Evolutionary conservation across 1,140 invertebrate species (phyloP).

Genomic region (Drosophila albomicans): DNA sequence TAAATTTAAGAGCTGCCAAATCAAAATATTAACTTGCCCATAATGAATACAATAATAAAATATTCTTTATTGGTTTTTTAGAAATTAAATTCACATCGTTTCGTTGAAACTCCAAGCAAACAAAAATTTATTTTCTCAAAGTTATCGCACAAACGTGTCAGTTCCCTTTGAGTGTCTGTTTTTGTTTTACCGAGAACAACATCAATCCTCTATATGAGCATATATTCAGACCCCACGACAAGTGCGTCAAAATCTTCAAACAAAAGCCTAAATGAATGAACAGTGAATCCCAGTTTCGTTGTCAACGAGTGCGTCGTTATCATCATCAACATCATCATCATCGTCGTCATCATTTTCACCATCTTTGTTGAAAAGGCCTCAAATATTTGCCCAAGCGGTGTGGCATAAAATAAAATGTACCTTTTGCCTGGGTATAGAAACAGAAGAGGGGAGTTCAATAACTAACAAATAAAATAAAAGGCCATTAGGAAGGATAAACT

Average conservation of each 20-base stretch:
- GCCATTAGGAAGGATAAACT: not conserved
- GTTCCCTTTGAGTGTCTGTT: not conserved
- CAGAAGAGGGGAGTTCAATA: conserved; percentile 9
- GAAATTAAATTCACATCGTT: conserved; percentile 3
- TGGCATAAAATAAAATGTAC: conserved; percentile 47
- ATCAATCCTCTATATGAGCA: not conserved
- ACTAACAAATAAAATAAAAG: not conserved
- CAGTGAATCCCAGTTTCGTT: conserved; percentile 16
- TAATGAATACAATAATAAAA: not conserved
- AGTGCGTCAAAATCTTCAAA: conserved; percentile 70
- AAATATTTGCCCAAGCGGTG: conserved; percentile 59
- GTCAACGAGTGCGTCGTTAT: conserved; percentile 24
- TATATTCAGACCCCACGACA: conserved; percentile 40
- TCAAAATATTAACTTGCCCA: not conserved
- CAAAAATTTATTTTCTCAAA: not conserved
- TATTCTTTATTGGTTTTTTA: conserved; percentile 3
- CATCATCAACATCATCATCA: conserved; percentile 23
- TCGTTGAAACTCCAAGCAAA: not conserved
- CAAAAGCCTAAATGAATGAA: conserved; percentile 74
- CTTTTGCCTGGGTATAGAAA: conserved; percentile 5
- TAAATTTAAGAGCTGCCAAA: not conserved
- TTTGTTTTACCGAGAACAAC: conserved; percentile 19
- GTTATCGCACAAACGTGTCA: conserved; percentile 13
- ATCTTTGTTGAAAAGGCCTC: conserved; percentile 44
- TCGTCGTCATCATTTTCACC: conserved; percentile 15